A percentile compares a stretch with the other conserved stretches of the same genome.
These are phyloP conservation scores for Trichonephila clavipes DNA, from an alignment of 1,140 invertebrate species.

Conservation along the genomic window DNA sequence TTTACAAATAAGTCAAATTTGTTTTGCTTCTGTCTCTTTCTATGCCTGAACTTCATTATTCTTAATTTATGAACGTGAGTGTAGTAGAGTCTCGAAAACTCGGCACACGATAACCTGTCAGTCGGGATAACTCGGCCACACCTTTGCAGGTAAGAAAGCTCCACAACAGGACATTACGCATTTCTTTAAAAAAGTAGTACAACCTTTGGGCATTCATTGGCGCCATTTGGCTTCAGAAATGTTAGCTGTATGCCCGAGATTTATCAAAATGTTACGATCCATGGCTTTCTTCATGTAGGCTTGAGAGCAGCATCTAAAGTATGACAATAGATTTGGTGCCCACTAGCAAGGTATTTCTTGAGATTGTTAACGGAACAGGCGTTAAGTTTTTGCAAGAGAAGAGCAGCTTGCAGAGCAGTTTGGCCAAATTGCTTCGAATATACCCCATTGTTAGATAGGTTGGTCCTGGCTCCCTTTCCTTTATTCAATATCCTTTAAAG, in stretches of 20 bases:
- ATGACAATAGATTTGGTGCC: not conserved
- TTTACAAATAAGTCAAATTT: too few relatives aligned
- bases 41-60: too few relatives aligned
- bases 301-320: not conserved
- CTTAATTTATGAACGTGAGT: too few relatives aligned
- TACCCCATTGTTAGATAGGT: not conserved
- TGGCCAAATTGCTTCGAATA: not conserved
- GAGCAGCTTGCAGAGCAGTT: not conserved
- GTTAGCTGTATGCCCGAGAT: not conserved
- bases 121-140: too few relatives aligned
- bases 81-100: too few relatives aligned
- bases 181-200: too few relatives aligned
- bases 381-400: not conserved
- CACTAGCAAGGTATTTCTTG: not conserved
- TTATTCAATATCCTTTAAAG: not conserved
- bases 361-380: not conserved
- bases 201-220: too few relatives aligned
- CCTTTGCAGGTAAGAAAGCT: too few relatives aligned
- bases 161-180: too few relatives aligned
- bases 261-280: not conserved
- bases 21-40: too few relatives aligned
- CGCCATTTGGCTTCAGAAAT: not conserved
- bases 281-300: not conserved
- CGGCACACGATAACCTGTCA: too few relatives aligned
- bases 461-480: not conserved